phyloP scores from a whole-genome alignment of 1,140 invertebrate species.

The Carposina sasakii region DNA sequence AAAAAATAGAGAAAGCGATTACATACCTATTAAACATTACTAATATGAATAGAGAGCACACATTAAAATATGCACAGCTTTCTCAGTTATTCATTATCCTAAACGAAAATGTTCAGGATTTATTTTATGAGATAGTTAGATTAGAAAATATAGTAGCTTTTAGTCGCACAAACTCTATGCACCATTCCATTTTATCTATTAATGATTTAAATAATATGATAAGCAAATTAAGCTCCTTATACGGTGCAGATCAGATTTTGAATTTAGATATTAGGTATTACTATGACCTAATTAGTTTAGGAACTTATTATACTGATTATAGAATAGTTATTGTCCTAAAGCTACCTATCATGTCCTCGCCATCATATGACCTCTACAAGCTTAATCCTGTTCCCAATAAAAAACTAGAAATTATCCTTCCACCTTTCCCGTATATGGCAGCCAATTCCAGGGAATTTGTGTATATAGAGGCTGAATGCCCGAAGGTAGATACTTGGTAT shows the following conservation, averaged over 20 bases:
- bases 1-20: not conserved
- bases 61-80: not conserved
- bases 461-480: conserved; percentile 15
- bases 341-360: not conserved
- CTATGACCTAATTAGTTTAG: conserved; percentile 6
- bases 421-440: conserved; percentile 5
- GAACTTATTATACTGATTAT: conserved; percentile 1
- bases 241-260: not conserved
- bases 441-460: conserved; percentile 6
- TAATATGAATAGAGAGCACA: not conserved
- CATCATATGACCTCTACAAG: not conserved
- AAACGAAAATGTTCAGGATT: conserved; percentile 2
- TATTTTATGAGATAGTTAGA: not conserved
- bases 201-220: not conserved
- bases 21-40: not conserved
- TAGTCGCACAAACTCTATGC: conserved; percentile 1
- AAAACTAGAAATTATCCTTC: conserved; percentile 1
- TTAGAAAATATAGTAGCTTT: conserved; percentile 9
- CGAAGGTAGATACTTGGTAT: not conserved
- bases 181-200: conserved; percentile 4
- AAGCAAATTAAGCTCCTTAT: not conserved
- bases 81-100: not conserved
- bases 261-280: conserved; percentile 1
- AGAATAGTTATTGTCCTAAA: conserved; percentile 7
- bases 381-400: conserved; percentile 3